phyloP scores from a whole-genome alignment of 2,113 vertebrate species.

The Pholis gunnellus region DNA sequence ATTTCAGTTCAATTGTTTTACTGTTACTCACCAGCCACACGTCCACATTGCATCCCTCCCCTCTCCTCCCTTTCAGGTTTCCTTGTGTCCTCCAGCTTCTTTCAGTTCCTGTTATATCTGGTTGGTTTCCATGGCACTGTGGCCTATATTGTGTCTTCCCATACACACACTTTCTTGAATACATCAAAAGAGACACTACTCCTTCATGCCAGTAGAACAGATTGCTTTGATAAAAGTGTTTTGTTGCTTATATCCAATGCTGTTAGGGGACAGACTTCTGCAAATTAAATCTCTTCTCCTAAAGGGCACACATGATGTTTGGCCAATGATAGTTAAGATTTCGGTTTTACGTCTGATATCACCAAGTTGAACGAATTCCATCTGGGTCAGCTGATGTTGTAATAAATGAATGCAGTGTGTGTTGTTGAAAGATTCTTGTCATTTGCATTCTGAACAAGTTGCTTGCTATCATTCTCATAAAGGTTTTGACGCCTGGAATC shows the following conservation, averaged over 20 bases:
- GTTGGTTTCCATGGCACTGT: conserved; percentile 70
- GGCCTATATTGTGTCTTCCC: conserved; percentile 19
- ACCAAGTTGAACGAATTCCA: too few relatives aligned
- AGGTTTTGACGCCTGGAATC: neutral
- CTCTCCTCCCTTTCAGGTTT: neutral
- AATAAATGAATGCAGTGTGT: neutral
- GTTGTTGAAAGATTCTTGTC: neutral
- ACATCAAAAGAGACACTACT: neutral
- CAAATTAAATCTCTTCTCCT: neutral
- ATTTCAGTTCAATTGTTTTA: too few relatives aligned
- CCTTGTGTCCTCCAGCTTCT: conserved; percentile 4
- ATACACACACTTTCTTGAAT: neutral
- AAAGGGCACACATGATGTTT: neutral
- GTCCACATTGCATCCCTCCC: too few relatives aligned
- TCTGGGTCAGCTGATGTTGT: neutral
- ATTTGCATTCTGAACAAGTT: too few relatives aligned
- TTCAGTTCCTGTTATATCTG: conserved; percentile 12
- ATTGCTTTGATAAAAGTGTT: too few relatives aligned
- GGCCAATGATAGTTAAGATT: neutral
- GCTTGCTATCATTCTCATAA: too few relatives aligned
- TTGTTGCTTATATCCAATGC: neutral
- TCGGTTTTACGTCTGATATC: neutral
- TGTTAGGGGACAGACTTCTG: neutral
- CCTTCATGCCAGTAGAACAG: neutral
- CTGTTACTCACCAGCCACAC: neutral